Evolutionary conservation across 2,113 vertebrate genomes (phyloP), one percentile per base, ranked within the genome.

Genomic region (Regulus satrapa): DNA sequence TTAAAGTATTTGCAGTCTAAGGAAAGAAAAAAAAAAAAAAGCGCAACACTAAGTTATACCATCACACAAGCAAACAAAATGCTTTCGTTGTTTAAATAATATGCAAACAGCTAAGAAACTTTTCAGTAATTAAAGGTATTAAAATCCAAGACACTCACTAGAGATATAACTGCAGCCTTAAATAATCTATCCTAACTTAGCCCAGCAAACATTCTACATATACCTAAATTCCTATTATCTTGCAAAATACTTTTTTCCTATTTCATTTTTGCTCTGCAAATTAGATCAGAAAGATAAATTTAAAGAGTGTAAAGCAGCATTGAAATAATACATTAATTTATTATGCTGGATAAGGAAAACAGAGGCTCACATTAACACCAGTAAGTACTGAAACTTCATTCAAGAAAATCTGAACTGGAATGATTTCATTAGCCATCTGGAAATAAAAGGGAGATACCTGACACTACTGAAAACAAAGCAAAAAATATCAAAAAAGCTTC

Each of bases 1-100:
- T 91, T 97, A 34, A 98, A 98, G 64, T 98, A 98, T 56, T 90
- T 98, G 84, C 96, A 98, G 69, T 92, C 98, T 98, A 91, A 74
- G 36, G 13, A 45, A 73, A 90, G 43, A 24, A 61, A 21, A 38
- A 10, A 46, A 63, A 11, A 41, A 8, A 11, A n/a, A n/a, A n/a
- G n/a, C n/a, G n/a, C 55, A 38, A 28, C 8, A 45, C 6, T 63
- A 66, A 85, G 23, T 73, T 83, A 83, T 8, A 79, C 9, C 21
- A 58, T 6, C 3, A 74, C 4, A 72, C 14, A 81, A 68, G 10
- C 40, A 90, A 80, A 66, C 7, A 72, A 93, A 88, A 72, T 25
- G 8, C 8, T 85, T 89, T 87, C 20, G 40, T 3, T 63, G 16
- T 55, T 63, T 74, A 56, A 89, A 34, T 26, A 62, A 59, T 45